Base-by-base conservation (phyloP, 2,888 invertebrate genomes). In the Hyposoter dolosus region DNA sequence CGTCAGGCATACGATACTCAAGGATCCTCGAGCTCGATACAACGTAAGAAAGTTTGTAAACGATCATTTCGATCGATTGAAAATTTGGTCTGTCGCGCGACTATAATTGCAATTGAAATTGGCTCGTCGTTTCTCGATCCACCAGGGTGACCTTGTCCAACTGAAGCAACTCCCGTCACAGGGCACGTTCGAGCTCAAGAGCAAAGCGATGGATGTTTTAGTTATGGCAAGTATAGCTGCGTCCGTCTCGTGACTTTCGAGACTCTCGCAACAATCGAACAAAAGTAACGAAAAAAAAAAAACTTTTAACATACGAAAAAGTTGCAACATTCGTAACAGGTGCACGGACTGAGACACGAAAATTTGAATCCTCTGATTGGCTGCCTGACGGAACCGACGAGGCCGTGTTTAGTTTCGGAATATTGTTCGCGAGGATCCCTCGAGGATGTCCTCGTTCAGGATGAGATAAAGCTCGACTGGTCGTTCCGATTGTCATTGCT, bases 381-480 rank as follows among this genome's bases (percentile, higher is more conserved):
- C 69, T 98, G 98, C 94, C 95, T 98, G 87, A 96, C 97, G 76
- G 98, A 98, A 92, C 96, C 97, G 32, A 95, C 95, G 77, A 95
- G 97, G 86, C 97, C 97, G 3, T 97, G 97, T 83, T 95, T 98
- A 91, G 98, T 98, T 82, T 98, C 96, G 93, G 98, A 98, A 93
- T 97, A 97, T 94, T 98, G 98, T 94, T 97, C 97, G 77, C 95
- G 99, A 86, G 98, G 98, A 71, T 98, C 98, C 66, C 95, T 98
- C 88, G 97, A 98, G 94, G 98, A 98, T 94, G 97, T 98, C 79
- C 96, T 98, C 72, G 96, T 97, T 91, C 97, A 98, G 94, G 98
- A 98, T 93, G 98, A 98, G 94, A 98, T 98, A 93, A 97, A 97
- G 94, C 95, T 98, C 90, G 99, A 99, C 95, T 99, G 99, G 98